Base-by-base conservation (phyloP, 2,888 invertebrate genomes). In the Caenorhabditis sp. region DNA sequence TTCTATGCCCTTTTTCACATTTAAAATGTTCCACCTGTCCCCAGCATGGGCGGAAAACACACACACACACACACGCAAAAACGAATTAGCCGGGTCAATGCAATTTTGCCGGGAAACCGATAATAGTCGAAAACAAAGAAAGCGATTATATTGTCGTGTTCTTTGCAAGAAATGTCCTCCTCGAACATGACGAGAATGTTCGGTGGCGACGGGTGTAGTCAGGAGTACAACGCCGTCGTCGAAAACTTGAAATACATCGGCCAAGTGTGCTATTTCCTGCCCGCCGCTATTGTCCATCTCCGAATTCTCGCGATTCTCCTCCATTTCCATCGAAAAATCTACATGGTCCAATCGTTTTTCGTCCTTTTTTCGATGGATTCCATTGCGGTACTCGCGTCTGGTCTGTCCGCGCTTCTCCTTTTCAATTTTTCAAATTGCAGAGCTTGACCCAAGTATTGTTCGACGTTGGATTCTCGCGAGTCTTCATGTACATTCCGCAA, bases 281-380 rank as follows among this genome's bases (percentile, higher is more conserved):
- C 66, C 17, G 59, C 55, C 26, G 45, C 55, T 15, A 0, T 66
- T 8, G 30, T 74, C 9, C 53, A 74, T 20, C 0, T 55, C 13
- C 27, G 53, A 5, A 61, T 74, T 11, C 27, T 74, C 0, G 20
- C 17, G 3, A 48, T 68, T 32, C 35, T 74, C 26, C 5, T 53
- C 5, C 48, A 61, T 20, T 27, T 20, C 7, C 53, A 61, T 43
- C 30, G 55, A 17, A 52, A 52, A 41, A n/a, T 66, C 15, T 74
- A 74, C 26, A 61, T 53, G 55, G 32, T n/a, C 50, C 66, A 74
- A 24, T 61, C 66, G 13, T 74, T 74, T 68, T 68, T 61, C 35
- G 37, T 66, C 6, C 45, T 68, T 11, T 74, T 53, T 15, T 41
- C 66, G 2, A 43, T 74, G 39, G 74, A 74, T 56, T 66, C 55